Evolutionary conservation across 2,113 vertebrate species (phyloP).

Genomic region (Zingel zingel): DNA sequence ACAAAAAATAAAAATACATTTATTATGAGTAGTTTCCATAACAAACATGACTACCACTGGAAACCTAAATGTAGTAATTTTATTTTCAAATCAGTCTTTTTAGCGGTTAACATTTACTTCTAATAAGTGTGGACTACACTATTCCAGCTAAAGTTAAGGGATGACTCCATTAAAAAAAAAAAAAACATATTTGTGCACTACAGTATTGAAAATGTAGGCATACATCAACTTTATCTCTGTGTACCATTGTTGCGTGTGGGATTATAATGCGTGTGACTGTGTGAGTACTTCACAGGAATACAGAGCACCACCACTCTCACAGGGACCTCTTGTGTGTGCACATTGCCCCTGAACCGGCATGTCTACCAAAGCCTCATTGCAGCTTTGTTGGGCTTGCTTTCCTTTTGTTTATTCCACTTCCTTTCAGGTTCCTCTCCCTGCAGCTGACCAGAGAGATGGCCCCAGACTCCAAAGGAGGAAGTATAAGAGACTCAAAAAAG

Average conservation of each 20-base stretch:
- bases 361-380: slow-evolving; percentile 64
- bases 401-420: slow-evolving; percentile 75
- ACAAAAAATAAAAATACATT: background rate
- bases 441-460: slow-evolving; percentile 69
- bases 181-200: background rate
- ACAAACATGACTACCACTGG: background rate
- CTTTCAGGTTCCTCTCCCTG: slow-evolving; percentile 67
- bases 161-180: background rate
- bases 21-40: background rate
- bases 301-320: slow-evolving; percentile 68
- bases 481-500: slow-evolving; percentile 19
- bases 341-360: slow-evolving; percentile 64
- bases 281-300: slow-evolving; percentile 79
- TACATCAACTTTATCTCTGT: slow-evolving; percentile 1
- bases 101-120: background rate
- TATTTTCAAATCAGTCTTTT: background rate
- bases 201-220: background rate
- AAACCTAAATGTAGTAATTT: background rate
- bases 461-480: slow-evolving; percentile 16
- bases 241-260: slow-evolving; percentile 1
- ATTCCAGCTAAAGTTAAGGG: background rate
- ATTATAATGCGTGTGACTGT: slow-evolving; percentile 35
- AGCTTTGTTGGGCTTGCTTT: slow-evolving; percentile 69
- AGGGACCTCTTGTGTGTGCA: slow-evolving; percentile 78
- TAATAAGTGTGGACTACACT: background rate